Conservation (phyloP, 2,113 vertebrate species). For the Phocoena sinus region DNA sequence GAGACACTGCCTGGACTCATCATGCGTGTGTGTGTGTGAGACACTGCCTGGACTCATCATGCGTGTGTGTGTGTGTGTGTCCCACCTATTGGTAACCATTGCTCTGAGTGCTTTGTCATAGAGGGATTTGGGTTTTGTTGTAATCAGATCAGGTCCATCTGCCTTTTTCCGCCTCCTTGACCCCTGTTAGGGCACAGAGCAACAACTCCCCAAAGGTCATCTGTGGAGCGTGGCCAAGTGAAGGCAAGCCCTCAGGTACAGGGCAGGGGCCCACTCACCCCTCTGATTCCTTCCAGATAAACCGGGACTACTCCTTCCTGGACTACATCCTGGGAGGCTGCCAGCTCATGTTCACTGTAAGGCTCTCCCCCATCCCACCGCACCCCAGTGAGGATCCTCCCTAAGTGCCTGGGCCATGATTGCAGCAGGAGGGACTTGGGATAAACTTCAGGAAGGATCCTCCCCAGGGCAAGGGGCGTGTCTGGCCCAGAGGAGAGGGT, state of each 20-base stretch:
- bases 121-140: not conserved
- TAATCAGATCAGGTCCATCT: not conserved
- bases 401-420: not conserved
- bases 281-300: slow-evolving; percentile 83
- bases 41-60: not conserved
- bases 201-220: not conserved
- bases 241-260: not conserved
- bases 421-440: not conserved
- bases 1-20: not conserved
- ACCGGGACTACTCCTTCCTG: slow-evolving; percentile 95
- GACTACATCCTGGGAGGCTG: slow-evolving; percentile 99
- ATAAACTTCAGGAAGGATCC: not conserved
- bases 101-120: not conserved
- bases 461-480: not conserved
- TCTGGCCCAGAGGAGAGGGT: not conserved
- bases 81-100: rapidly evolving
- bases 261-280: not conserved
- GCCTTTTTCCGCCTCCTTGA: not conserved
- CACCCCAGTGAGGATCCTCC: not conserved
- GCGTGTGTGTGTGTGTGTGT: rapidly evolving
- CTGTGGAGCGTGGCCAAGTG: not conserved
- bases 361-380: slow-evolving; percentile 44
- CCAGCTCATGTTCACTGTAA: slow-evolving; percentile 98
- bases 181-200: not conserved
- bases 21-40: no score